Percentiles rank a stretch among this genome's conserved stretches.
Conservation (phyloP, 2,888 invertebrate species). For the Drosophila parthenogenetica region DNA sequence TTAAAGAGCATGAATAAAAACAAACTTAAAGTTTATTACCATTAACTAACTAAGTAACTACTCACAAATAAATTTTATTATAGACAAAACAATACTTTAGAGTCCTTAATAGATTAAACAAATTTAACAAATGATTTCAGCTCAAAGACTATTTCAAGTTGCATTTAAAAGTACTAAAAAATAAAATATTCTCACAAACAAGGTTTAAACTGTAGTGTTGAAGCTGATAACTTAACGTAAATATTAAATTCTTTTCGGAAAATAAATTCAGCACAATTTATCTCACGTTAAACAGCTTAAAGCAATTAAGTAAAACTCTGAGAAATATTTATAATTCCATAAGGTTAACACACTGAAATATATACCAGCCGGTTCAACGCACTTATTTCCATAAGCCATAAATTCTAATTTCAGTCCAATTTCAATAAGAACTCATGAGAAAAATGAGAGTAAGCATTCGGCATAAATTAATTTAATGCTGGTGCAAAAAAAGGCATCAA, state of each 20-base stretch:
- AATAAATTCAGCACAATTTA: background rate
- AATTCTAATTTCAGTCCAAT: conserved; percentile 34
- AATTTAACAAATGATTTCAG: no score
- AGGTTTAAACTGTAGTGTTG: no score
- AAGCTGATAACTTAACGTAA: no score
- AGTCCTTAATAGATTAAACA: no score
- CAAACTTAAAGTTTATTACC: background rate
- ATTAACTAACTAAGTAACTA: background rate
- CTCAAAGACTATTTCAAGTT: no score
- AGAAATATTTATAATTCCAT: conserved; percentile 1
- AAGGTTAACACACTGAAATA: conserved; percentile 6
- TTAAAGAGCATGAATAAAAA: background rate
- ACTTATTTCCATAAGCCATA: conserved; percentile 23
- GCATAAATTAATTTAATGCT: conserved; percentile 57
- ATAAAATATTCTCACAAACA: no score
- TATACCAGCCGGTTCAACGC: conserved; percentile 5
- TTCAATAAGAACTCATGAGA: conserved; percentile 38
- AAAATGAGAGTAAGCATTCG: conserved; percentile 31
- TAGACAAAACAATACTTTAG: no score
- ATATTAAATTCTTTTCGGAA: background rate
- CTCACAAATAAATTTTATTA: no score
- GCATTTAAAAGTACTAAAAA: no score
- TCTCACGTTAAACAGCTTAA: background rate
- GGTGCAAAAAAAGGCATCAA: conserved; percentile 3
- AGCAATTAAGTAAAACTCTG: background rate